Conservation (phyloP, 2,113 vertebrate genomes). For the Trichomycterus rosablanca region DNA sequence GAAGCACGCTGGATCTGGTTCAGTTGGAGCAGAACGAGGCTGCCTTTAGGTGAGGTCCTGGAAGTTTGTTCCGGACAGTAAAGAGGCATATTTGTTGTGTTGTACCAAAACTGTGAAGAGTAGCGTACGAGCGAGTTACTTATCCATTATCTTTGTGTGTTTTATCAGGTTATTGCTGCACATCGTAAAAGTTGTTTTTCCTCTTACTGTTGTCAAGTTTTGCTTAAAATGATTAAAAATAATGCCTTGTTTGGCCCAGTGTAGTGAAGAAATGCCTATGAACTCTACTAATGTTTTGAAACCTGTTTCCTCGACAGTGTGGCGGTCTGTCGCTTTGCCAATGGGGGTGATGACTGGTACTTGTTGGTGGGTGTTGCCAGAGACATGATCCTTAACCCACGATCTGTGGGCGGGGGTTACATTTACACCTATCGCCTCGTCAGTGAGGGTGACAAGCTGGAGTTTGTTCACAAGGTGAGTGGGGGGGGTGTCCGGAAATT, state of each 20-base stretch:
- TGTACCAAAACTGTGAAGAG: too few relatives aligned
- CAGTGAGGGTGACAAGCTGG: slow-evolving; percentile 87
- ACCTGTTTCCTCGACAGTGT: slow-evolving; percentile 75
- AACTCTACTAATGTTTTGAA: too few relatives aligned
- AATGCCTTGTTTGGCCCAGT: too few relatives aligned
- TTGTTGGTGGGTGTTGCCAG: slow-evolving; percentile 94
- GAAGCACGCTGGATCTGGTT: slow-evolving; percentile 85
- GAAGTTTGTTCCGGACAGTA: neutral
- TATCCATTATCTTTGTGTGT: too few relatives aligned
- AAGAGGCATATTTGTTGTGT: too few relatives aligned
- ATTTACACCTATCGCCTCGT: slow-evolving; percentile 93
- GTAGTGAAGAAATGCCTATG: too few relatives aligned
- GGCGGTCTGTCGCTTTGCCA: slow-evolving; percentile 87
- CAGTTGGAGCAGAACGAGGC: slow-evolving; percentile 98
- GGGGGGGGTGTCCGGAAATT: slow-evolving; percentile 1
- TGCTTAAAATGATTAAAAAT: too few relatives aligned
- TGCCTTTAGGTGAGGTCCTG: slow-evolving; percentile 81
- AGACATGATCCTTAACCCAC: slow-evolving; percentile 92
- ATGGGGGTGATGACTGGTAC: slow-evolving; percentile 90
- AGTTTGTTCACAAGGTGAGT: slow-evolving; percentile 94
- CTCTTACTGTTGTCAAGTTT: too few relatives aligned
- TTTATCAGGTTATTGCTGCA: too few relatives aligned
- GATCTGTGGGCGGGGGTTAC: slow-evolving; percentile 86
- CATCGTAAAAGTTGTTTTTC: too few relatives aligned
- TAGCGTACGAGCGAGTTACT: too few relatives aligned